Conservation (phyloP, 2,888 invertebrate species). For the Parnassius mnemosyne region DNA sequence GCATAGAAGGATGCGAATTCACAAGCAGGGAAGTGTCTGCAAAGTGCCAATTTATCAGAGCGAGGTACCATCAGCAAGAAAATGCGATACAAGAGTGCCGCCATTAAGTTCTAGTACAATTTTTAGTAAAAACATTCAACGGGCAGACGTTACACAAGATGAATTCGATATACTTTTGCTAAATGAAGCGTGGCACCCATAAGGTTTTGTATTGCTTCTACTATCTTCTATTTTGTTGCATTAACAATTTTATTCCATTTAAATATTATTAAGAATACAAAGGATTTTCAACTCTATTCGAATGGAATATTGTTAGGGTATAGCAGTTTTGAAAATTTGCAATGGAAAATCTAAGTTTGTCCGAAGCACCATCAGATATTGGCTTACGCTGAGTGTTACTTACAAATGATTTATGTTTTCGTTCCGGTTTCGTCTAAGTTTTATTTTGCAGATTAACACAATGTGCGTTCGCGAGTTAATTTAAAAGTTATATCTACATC, state of each 20-base stretch:
- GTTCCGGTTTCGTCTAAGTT: slow-evolving; percentile 49
- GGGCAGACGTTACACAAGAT: slow-evolving; percentile 57
- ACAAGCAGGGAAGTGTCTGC: slow-evolving; percentile 28
- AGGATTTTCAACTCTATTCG: slow-evolving; percentile 37
- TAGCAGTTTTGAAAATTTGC: slow-evolving; percentile 13
- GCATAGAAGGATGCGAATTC: slow-evolving; percentile 22
- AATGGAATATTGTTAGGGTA: slow-evolving; percentile 17
- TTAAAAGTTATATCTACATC: slow-evolving; percentile 22
- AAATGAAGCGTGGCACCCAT: slow-evolving; percentile 75
- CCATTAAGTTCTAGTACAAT: slow-evolving; percentile 43
- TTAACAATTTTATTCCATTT: slow-evolving; percentile 36
- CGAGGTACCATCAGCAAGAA: slow-evolving; percentile 42
- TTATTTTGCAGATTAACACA: slow-evolving; percentile 35
- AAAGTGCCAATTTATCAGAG: slow-evolving; percentile 46
- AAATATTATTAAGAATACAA: neutral
- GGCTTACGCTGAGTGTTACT: slow-evolving; percentile 53
- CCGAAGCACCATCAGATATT: slow-evolving; percentile 49
- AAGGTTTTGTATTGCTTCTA: slow-evolving; percentile 51
- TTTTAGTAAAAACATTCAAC: slow-evolving; percentile 59
- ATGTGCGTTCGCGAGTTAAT: slow-evolving; percentile 19
- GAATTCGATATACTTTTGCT: slow-evolving; percentile 77
- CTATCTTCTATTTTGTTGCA: slow-evolving; percentile 50
- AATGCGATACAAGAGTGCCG: slow-evolving; percentile 38
- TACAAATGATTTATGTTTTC: slow-evolving; percentile 62
- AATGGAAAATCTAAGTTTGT: slow-evolving; percentile 37